Conservation (phyloP, 2,888 invertebrate genomes). For the Trissoscelio sp. region DNA sequence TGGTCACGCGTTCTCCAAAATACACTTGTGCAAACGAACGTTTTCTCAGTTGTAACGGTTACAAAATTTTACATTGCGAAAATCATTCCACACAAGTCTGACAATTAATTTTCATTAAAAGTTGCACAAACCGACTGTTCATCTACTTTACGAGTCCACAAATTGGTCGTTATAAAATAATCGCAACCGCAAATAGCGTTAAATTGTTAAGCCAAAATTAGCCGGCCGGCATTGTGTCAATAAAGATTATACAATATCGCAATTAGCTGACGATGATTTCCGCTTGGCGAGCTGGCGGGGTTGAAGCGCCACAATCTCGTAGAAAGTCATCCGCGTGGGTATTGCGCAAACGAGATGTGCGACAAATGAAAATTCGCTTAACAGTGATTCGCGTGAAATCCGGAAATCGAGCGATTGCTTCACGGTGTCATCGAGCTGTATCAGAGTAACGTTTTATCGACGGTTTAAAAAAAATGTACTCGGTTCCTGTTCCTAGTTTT, state of each 20-base stretch:
- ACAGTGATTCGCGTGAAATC: constrained; percentile 52
- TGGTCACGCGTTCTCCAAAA: not conserved
- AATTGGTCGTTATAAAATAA: constrained; percentile 17
- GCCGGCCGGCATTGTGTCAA: constrained; percentile 15
- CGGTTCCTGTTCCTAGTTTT: constrained; percentile 41
- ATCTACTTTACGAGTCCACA: constrained; percentile 11
- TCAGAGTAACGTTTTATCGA: constrained; percentile 32
- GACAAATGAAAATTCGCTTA: constrained; percentile 59
- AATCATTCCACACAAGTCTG: not conserved
- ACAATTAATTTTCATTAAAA: constrained; percentile 9
- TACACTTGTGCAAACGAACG: not conserved
- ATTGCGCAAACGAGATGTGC: constrained; percentile 43
- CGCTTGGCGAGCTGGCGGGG: constrained; percentile 21
- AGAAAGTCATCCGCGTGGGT: constrained; percentile 60
- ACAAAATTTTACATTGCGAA: no score
- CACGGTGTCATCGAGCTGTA: constrained; percentile 23
- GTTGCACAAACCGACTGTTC: constrained; percentile 7
- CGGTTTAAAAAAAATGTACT: not conserved
- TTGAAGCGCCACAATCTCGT: constrained; percentile 42
- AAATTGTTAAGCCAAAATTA: constrained; percentile 23
- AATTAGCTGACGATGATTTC: constrained; percentile 42
- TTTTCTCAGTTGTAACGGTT: no score
- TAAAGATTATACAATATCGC: constrained; percentile 46
- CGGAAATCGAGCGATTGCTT: constrained; percentile 53
- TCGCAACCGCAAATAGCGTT: constrained; percentile 16